Base-by-base conservation (phyloP, 2,797 vertebrate genomes). In the Smutsia gigantea region DNA sequence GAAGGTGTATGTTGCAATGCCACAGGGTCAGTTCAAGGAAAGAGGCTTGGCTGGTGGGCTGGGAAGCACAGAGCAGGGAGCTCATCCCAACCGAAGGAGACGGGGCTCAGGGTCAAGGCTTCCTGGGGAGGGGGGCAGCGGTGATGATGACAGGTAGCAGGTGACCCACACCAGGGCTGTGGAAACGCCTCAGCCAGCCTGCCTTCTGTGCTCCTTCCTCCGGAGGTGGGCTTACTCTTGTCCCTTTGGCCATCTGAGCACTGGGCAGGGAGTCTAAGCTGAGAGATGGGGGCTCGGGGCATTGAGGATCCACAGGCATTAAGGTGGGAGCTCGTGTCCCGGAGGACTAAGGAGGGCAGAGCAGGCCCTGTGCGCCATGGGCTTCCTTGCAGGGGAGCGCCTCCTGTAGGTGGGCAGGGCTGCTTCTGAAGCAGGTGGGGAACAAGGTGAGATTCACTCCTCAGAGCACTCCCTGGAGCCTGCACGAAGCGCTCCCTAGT, bases 1-100 rank as follows among this genome's bases (percentile, higher is more conserved):
- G 4, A 5, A 13, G 3, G 27, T 2, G n/a, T 12, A 19, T 4
- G 7, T 12, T 2, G 12, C 5, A 17, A 37, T 1, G n/a, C n/a
- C 5, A 1, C 4, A 1, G 18, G 64, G 4, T 6, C 3, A 12
- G 55, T 34, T 59, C 64, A 39, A 5, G 88, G 72, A 27, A 27
- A 27, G 49, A 72, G 61, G 86, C 12, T 13, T 46, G 34, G 64
- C 55, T 14, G 5, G 37, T 46, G 37, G 27, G 27, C 46, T 14
- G 5, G 74, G 68, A 51, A 85, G 55, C 51, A 31, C 21, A 1
- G 27, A 37, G 18, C 27, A 42, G 57, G 23, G 51, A 25, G 27
- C 46, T 21, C 12, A 23, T 4, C 18, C 25, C 11, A 21, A 31
- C 59, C n/a, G 69, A 29, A 31, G 39, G 49, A 17, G 6, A 1